These are phyloP conservation scores for Euplagia quadripunctaria DNA, from an alignment of 2,888 invertebrate genomes.

Conservation along the genomic window DNA sequence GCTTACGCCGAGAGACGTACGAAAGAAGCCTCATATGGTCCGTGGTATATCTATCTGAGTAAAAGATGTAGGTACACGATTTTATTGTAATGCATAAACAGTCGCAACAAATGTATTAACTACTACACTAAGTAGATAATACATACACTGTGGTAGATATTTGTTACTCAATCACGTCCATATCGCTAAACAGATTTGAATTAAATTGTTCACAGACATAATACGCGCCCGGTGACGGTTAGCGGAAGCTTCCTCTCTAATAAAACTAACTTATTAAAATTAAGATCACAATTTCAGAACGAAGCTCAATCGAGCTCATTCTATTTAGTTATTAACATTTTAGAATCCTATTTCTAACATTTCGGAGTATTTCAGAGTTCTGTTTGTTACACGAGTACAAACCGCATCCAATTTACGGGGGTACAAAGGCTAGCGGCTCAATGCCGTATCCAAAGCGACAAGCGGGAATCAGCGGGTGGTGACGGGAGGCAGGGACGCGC, in stretches of 20 bases:
- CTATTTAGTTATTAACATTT: neutral
- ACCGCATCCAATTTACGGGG: constrained; percentile 70
- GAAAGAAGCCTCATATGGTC: too few relatives aligned
- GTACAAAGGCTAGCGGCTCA: constrained; percentile 57
- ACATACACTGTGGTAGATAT: too few relatives aligned
- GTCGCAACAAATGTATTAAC: too few relatives aligned
- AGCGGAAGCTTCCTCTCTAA: neutral
- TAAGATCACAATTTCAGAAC: neutral
- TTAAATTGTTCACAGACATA: neutral
- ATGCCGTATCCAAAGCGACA: constrained; percentile 73
- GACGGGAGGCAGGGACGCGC: constrained; percentile 47
- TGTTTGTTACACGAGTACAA: constrained; percentile 30
- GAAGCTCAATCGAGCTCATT: neutral
- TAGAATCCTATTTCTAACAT: neutral
- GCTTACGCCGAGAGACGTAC: too few relatives aligned
- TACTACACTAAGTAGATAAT: too few relatives aligned
- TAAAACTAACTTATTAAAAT: neutral
- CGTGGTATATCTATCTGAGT: too few relatives aligned
- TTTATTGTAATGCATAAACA: too few relatives aligned
- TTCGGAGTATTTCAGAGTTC: constrained; percentile 29
- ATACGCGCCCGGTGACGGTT: neutral
- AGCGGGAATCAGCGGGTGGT: constrained; percentile 47
- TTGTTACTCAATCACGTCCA: too few relatives aligned
- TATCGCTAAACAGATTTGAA: neutral
- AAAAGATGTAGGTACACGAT: too few relatives aligned